phyloP scores from a whole-genome alignment of 1,140 invertebrate species.

The Drosophila sulfurigaster region DNA sequence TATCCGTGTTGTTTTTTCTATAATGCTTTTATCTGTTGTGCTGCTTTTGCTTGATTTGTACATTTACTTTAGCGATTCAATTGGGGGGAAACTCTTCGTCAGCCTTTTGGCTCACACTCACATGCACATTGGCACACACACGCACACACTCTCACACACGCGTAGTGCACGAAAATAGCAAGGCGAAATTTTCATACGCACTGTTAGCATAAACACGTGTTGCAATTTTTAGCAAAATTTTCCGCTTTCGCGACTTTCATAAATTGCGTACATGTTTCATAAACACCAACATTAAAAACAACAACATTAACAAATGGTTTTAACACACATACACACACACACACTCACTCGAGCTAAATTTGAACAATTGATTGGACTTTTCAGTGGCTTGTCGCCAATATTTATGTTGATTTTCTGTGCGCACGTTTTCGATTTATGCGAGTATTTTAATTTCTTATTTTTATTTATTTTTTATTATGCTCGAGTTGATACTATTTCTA shows the following conservation, averaged over 20 bases:
- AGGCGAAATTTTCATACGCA: slow-evolving; percentile 66
- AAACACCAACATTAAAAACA: slow-evolving; percentile 33
- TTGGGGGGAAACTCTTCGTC: slow-evolving; percentile 26
- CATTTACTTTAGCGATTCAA: slow-evolving; percentile 16
- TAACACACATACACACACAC: slow-evolving; percentile 20
- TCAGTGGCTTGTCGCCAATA: slow-evolving; percentile 40
- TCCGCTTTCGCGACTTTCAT: slow-evolving; percentile 62
- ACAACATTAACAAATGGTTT: slow-evolving; percentile 8
- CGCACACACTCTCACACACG: slow-evolving; percentile 35
- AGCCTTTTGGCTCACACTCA: slow-evolving; percentile 39
- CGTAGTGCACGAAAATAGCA: slow-evolving; percentile 43
- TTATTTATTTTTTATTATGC: slow-evolving; percentile 2
- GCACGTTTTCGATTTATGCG: slow-evolving; percentile 48
- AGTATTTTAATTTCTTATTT: slow-evolving; percentile 24
- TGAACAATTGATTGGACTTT: slow-evolving; percentile 47
- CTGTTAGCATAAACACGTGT: slow-evolving; percentile 74
- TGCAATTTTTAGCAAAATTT: slow-evolving; percentile 58
- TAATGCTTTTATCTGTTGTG: slow-evolving; percentile 15
- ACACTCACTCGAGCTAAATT: slow-evolving; percentile 31
- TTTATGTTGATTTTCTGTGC: slow-evolving; percentile 25
- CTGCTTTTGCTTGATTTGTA: slow-evolving; percentile 12
- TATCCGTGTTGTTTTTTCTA: slow-evolving; percentile 31
- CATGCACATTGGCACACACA: slow-evolving; percentile 22
- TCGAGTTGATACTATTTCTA: slow-evolving; percentile 33
- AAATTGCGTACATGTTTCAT: slow-evolving; percentile 55